These are phyloP conservation scores for Tiphia femorata DNA, from an alignment of 2,888 invertebrate genomes.

Conservation along the genomic window DNA sequence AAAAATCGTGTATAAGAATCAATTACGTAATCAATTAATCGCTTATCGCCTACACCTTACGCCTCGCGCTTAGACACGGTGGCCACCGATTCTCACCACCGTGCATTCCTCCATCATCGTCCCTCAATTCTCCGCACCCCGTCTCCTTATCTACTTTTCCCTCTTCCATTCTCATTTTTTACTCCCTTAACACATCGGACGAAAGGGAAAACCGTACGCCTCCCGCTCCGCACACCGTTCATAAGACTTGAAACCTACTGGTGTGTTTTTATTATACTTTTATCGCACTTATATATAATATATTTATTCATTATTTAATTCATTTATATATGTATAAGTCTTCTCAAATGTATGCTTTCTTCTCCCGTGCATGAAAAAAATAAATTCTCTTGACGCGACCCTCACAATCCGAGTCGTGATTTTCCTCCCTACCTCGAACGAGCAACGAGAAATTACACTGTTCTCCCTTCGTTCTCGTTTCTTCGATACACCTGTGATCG, in stretches of 20 bases:
- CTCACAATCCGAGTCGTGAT: constrained; percentile 9
- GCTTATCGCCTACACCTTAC: constrained; percentile 9
- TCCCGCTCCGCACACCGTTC: constrained; percentile 9
- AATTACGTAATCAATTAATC: too few relatives aligned
- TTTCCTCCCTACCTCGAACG: too few relatives aligned
- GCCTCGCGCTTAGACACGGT: not conserved
- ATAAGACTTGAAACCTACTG: too few relatives aligned
- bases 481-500: too few relatives aligned
- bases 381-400: constrained; percentile 36
- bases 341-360: constrained; percentile 24
- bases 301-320: too few relatives aligned
- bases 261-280: too few relatives aligned
- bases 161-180: not conserved
- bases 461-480: not conserved
- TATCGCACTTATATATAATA: too few relatives aligned
- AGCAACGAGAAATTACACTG: too few relatives aligned
- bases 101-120: not conserved
- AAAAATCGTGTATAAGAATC: constrained; percentile 51
- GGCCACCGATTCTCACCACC: too few relatives aligned
- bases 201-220: constrained; percentile 33
- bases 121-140: too few relatives aligned
- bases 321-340: constrained; percentile 27
- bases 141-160: not conserved
- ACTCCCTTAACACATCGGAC: not conserved
- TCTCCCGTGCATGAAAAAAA: constrained; percentile 42